These are phyloP conservation scores for Astur gentilis DNA, from an alignment of 2,113 vertebrate genomes.

Conservation along the genomic window DNA sequence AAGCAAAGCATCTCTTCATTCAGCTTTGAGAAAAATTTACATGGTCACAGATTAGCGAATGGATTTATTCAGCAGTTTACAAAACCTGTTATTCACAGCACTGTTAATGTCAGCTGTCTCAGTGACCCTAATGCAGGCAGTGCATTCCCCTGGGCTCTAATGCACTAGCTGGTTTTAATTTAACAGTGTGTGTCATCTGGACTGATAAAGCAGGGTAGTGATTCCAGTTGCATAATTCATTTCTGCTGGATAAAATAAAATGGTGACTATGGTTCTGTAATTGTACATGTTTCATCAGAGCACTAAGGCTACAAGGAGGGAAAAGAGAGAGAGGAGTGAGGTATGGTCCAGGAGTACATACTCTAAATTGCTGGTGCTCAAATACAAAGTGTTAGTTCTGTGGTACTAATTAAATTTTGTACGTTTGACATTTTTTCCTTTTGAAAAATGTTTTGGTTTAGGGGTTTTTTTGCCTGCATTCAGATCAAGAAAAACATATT, in stretches of 20 bases:
- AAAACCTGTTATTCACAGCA: background rate
- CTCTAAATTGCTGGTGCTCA: background rate
- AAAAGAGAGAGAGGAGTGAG: background rate
- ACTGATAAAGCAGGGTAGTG: background rate
- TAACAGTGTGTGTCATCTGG: background rate
- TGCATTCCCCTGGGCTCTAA: background rate
- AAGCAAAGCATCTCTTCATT: conserved; percentile 12
- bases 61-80: background rate
- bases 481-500: background rate
- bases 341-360: no score
- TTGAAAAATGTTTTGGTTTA: background rate
- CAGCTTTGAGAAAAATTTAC: background rate
- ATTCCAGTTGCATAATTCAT: background rate
- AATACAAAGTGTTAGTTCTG: accelerated
- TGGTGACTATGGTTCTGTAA: background rate
- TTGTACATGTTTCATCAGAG: background rate
- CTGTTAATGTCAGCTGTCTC: background rate
- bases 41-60: background rate
- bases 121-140: background rate
- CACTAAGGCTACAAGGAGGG: background rate
- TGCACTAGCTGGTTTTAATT: background rate
- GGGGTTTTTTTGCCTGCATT: background rate
- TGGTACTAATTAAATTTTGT: background rate
- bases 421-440: background rate
- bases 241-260: background rate